Evolutionary conservation across 2,888 invertebrate species (phyloP).

Genomic region (Dimorphilus gyrociliatus): DNA sequence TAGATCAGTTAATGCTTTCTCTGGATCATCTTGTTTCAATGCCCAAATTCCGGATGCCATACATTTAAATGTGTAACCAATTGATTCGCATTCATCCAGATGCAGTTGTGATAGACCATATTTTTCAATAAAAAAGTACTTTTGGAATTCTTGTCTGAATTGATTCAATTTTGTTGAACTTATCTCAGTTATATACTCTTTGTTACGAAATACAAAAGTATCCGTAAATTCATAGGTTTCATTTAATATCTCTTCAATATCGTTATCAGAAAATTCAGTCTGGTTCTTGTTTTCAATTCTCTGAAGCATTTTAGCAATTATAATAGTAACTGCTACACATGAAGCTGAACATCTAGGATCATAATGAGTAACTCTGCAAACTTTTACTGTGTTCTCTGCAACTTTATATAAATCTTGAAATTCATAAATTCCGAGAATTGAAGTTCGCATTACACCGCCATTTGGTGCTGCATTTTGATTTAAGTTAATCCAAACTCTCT

Average conservation of each 20-base stretch:
- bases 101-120: conserved; percentile 22
- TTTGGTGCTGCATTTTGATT: conserved; percentile 19
- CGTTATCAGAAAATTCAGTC: too few relatives aligned
- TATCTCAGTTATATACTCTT: too few relatives aligned
- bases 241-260: too few relatives aligned
- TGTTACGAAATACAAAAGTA: too few relatives aligned
- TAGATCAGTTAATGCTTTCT: conserved; percentile 22
- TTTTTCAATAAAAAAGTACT: too few relatives aligned
- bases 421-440: conserved; percentile 23
- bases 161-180: too few relatives aligned
- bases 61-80: conserved; percentile 27
- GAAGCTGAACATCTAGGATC: conserved; percentile 32
- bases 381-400: conserved; percentile 22
- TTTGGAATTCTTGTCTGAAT: too few relatives aligned
- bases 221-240: too few relatives aligned
- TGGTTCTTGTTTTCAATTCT: too few relatives aligned
- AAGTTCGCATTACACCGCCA: conserved; percentile 22
- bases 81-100: conserved; percentile 17
- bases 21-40: conserved; percentile 24
- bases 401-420: conserved; percentile 23
- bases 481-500: conserved; percentile 23
- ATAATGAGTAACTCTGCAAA: conserved; percentile 23
- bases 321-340: conserved; percentile 26
- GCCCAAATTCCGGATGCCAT: conserved; percentile 32
- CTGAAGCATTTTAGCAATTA: conserved; percentile 24